phyloP scores from a whole-genome alignment of 2,888 invertebrate species.

The Limenitis camilla region DNA sequence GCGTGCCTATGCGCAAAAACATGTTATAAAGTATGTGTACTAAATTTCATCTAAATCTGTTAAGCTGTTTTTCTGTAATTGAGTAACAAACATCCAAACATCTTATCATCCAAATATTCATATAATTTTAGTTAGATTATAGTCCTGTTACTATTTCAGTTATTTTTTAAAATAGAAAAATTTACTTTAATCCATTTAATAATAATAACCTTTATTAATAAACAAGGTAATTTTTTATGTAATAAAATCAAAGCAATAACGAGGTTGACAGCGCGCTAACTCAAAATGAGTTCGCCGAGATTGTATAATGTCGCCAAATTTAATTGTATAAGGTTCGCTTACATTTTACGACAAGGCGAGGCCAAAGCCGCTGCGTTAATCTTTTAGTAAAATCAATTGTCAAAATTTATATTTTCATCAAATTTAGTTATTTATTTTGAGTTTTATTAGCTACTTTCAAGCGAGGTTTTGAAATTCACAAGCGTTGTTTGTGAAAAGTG shows the following conservation, averaged over 20 bases:
- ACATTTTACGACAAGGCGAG: slow-evolving; percentile 65
- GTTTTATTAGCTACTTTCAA: slow-evolving; percentile 38
- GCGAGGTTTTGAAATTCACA: slow-evolving; percentile 34
- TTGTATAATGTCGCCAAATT: slow-evolving; percentile 69
- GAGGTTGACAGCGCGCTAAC: slow-evolving; percentile 44
- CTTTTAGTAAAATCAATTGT: slow-evolving; percentile 67
- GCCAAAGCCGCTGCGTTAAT: slow-evolving; percentile 64
- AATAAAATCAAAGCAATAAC: slow-evolving; percentile 48
- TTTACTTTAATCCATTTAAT: neutral
- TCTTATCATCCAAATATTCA: too few species aligned
- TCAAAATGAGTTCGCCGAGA: slow-evolving; percentile 62
- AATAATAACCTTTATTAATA: neutral
- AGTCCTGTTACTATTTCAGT: too few species aligned
- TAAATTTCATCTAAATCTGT: too few species aligned
- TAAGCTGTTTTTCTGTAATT: too few species aligned
- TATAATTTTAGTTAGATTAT: too few species aligned
- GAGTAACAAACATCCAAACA: too few species aligned
- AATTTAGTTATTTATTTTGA: slow-evolving; percentile 32
- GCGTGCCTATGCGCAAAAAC: too few species aligned
- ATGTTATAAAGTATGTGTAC: too few species aligned
- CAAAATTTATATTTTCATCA: slow-evolving; percentile 60
- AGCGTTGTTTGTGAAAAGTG: slow-evolving; percentile 41
- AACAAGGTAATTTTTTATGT: slow-evolving; percentile 12
- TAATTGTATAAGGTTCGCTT: slow-evolving; percentile 72
- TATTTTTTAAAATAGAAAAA: too few species aligned